These are phyloP conservation scores for Dinocampus coccinellae DNA, from an alignment of 2,888 invertebrate species.

Conservation along the genomic window DNA sequence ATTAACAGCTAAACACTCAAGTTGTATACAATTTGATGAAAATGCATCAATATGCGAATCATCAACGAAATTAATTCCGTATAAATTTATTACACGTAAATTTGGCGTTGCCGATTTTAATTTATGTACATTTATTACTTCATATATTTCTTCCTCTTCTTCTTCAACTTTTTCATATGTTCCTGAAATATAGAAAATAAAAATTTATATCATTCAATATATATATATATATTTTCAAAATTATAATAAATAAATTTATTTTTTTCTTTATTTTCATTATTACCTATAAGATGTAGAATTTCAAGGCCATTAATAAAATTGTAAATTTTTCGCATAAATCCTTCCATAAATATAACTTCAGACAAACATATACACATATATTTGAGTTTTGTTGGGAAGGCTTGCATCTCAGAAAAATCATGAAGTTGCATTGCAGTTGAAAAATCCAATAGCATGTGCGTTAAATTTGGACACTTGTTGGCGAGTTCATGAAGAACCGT, in stretches of 20 bases:
- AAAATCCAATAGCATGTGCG: constrained; percentile 96
- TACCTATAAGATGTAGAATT: constrained; percentile 95
- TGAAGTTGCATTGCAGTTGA: constrained; percentile 99
- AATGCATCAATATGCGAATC: constrained; percentile 99
- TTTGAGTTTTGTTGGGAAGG: constrained; percentile 96
- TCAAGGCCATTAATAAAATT: constrained; percentile 99
- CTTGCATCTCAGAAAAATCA: constrained; percentile 98
- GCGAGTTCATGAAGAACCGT: constrained; percentile 97
- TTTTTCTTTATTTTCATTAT: background rate
- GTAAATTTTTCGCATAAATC: constrained; percentile 99
- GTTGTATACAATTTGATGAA: constrained; percentile 95
- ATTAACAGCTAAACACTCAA: constrained; percentile 97
- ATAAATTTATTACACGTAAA: constrained; percentile 95
- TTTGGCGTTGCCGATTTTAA: constrained; percentile 98
- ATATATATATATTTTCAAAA: too few relatives aligned
- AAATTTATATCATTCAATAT: too few relatives aligned
- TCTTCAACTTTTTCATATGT: constrained; percentile 98
- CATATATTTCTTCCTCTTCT: constrained; percentile 99
- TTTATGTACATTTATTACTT: constrained; percentile 98
- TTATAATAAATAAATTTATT: too few relatives aligned
- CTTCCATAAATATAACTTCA: constrained; percentile 99
- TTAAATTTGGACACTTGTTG: constrained; percentile 94
- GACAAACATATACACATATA: constrained; percentile 97
- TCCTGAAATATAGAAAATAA: constrained; percentile 74
- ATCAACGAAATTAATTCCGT: constrained; percentile 98